Evolutionary conservation across 1,140 invertebrate genomes (phyloP).

Genomic region (Cardiocondyla obscurior): DNA sequence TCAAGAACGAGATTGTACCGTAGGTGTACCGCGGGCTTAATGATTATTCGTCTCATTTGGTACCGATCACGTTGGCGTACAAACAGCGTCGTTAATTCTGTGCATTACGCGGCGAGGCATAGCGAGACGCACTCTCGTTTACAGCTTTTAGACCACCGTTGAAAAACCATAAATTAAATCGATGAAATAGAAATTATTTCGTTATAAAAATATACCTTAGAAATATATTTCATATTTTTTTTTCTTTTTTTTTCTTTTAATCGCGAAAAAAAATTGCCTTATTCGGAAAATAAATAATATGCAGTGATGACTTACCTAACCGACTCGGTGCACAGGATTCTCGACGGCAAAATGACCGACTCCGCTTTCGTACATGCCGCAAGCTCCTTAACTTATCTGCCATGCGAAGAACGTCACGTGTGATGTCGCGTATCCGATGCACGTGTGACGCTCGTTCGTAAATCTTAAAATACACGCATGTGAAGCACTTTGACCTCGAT

Average conservation of each 20-base stretch:
- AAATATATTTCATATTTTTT: no score
- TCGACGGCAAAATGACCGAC: not conserved
- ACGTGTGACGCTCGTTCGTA: conserved; percentile 10
- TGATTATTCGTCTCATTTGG: not conserved
- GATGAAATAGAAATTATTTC: not conserved
- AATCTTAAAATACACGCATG: conserved; percentile 24
- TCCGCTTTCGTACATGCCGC: not conserved
- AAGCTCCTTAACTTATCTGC: not conserved
- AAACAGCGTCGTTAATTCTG: not conserved
- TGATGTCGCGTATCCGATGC: not conserved
- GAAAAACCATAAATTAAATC: not conserved
- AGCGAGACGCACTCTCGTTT: not conserved
- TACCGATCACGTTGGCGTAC: not conserved
- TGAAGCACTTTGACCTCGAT: conserved; percentile 11
- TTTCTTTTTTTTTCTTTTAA: no score
- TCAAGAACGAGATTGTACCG: not conserved
- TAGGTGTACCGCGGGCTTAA: not conserved
- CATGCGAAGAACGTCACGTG: not conserved
- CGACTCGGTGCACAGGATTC: not conserved
- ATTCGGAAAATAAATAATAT: no score
- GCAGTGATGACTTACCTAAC: not conserved
- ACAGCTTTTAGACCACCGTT: not conserved
- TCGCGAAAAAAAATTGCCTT: no score
- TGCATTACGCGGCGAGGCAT: conserved; percentile 2
- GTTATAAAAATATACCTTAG: not conserved